Conservation (phyloP, 2,113 vertebrate genomes). For the Pseudopipra pipra region DNA sequence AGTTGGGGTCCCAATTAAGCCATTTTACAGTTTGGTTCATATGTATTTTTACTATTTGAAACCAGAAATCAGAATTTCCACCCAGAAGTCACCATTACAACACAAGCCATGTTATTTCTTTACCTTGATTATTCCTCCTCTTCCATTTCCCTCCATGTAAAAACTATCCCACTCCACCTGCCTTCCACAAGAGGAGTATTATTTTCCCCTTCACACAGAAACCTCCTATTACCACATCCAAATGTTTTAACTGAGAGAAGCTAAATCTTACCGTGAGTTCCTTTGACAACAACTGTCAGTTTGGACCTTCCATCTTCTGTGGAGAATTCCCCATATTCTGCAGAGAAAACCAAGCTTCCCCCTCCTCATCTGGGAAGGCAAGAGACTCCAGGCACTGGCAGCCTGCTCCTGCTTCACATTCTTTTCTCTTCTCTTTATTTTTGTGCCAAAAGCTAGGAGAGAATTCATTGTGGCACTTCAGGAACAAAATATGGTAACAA, state of each 20-base stretch:
- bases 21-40: not conserved
- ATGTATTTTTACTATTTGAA: not conserved
- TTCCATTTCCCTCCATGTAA: not conserved
- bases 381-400: not conserved
- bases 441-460: not conserved
- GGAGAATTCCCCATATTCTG: not conserved
- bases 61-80: not conserved
- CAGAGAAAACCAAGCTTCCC: not conserved
- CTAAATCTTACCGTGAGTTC: not conserved
- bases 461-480: not conserved
- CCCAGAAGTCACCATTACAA: not conserved
- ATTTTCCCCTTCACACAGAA: too few relatives aligned
- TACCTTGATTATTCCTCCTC: not conserved
- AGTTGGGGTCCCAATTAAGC: not conserved
- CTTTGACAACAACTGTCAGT: not conserved
- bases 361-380: not conserved
- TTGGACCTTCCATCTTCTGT: not conserved
- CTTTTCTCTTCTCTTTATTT: not conserved
- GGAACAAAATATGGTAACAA: not conserved
- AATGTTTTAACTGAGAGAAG: not conserved
- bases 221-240: not conserved
- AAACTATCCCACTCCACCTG: not conserved
- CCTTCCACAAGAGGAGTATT: not conserved
- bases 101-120: not conserved
- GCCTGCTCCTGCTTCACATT: not conserved